These are phyloP conservation scores for Paguma larvata DNA, from an alignment of 2,797 vertebrate species.

Conservation along the genomic window DNA sequence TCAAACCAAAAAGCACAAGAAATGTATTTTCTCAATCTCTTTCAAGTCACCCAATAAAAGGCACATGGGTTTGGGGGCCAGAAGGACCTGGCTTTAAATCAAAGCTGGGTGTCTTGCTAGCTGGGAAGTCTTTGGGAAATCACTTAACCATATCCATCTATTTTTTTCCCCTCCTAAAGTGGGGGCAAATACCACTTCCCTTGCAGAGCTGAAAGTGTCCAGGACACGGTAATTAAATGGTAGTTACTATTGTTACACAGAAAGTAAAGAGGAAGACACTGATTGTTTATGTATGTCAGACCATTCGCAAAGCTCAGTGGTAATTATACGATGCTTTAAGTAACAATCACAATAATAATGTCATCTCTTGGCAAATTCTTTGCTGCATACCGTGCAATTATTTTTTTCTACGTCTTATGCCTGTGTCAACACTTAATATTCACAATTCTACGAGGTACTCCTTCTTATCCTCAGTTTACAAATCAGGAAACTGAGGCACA, in stretches of 20 bases:
- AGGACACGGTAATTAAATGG: conserved; percentile 18
- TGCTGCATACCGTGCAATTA: conserved; percentile 4
- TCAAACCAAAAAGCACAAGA: conserved; percentile 32
- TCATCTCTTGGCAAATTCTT: conserved; percentile 60
- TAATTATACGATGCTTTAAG: conserved; percentile 7
- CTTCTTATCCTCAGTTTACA: conserved; percentile 50
- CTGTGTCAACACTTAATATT: conserved; percentile 21
- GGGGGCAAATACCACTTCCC: conserved; percentile 49
- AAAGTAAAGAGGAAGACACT: conserved; percentile 50
- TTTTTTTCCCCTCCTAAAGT: not conserved
- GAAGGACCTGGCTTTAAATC: conserved; percentile 34
- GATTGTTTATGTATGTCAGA: conserved; percentile 30
- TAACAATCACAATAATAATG: conserved; percentile 38
- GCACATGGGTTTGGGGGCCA: conserved; percentile 10
- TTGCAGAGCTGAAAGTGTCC: conserved; percentile 10
- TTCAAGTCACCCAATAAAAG: conserved; percentile 56
- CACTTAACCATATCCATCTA: not conserved
- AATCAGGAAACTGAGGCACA: conserved; percentile 67
- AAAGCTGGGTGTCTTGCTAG: not conserved
- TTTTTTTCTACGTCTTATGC: not conserved
- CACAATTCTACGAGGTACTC: not conserved
- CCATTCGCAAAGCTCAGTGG: conserved; percentile 37
- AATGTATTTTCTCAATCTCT: conserved; percentile 46
- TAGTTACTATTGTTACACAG: conserved; percentile 44
- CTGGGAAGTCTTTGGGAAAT: conserved; percentile 39